Evolutionary conservation across 2,888 invertebrate genomes (phyloP), one percentile per base, ranked within the genome.

Genomic region (Trissonchulus sp.): DNA sequence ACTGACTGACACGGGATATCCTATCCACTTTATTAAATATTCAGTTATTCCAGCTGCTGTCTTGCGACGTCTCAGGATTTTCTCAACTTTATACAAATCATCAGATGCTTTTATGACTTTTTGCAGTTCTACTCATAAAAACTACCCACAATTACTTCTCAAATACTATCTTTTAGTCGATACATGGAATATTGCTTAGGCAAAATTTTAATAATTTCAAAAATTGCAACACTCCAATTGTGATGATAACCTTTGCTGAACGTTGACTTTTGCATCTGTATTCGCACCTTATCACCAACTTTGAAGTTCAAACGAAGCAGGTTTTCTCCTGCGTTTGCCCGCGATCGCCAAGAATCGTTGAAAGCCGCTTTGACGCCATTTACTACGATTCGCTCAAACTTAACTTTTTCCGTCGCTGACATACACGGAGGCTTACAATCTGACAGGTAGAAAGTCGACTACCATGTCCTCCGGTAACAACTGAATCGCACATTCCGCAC

Each of bases 81-180:
- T 65, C n/a, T 65, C 68, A 65, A 65, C 35, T 65, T 65, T 65
- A 28, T 15, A 65, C n/a, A 33, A 8, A 18, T 65, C 68, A 15
- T 8, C 15, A 8, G n/a, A 15, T 15, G 8, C 28, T 60, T 60
- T 60, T 60, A n/a, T n/a, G 23, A 65, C 68, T n/a, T 65, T 65
- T 28, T 65, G 68, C 35, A 65, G 35, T 34, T 65, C 68, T 65
- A n/a, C n/a, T 30, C 68, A 65, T 65, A 65, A 65, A 65, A 65
- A 33, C 68, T 65, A 65, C 68, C 68, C n/a, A 65, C 31, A 15
- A 65, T 65, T 30, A n/a, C 18, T 28, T 65, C 68, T 15, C 35
- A 8, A 15, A 15, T 28, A 33, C 33, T 34, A 34, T 65, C 68
- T 28, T 30, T 34, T 18, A 65, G 8, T 65, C 35, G 33, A 65